Conservation (phyloP, 1,140 invertebrate species). For the Ips nitidus region DNA sequence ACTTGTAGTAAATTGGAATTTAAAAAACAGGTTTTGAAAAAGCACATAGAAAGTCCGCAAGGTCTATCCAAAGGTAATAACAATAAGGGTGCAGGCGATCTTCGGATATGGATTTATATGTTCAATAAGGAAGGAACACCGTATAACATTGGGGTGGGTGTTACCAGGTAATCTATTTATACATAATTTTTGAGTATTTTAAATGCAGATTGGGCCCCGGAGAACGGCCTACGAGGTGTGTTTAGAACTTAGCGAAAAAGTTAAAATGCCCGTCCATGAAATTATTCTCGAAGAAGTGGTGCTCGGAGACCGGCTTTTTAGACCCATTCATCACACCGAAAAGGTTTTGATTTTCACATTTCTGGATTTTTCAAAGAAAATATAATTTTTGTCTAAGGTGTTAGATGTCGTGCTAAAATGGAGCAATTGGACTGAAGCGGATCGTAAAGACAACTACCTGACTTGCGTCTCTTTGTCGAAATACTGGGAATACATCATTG, state of each 20-base stretch:
- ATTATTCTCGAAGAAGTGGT: constrained; percentile 76
- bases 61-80: constrained; percentile 51
- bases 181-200: not conserved
- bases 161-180: not conserved
- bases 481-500: constrained; percentile 53
- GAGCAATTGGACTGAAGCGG: constrained; percentile 81
- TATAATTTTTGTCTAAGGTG: constrained; percentile 54
- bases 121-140: constrained; percentile 59
- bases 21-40: constrained; percentile 58
- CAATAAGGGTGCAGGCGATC: constrained; percentile 72
- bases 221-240: constrained; percentile 76
- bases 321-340: constrained; percentile 78
- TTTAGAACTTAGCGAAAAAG: constrained; percentile 65
- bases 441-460: constrained; percentile 78
- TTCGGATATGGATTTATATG: constrained; percentile 79
- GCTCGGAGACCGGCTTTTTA: constrained; percentile 66
- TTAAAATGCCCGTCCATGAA: constrained; percentile 63
- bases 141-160: constrained; percentile 64
- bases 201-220: constrained; percentile 68
- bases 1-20: not conserved
- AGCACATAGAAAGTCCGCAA: constrained; percentile 55
- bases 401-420: constrained; percentile 70
- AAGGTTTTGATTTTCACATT: constrained; percentile 52
- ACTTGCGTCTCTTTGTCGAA: constrained; percentile 63
- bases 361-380: constrained; percentile 6